phyloP scores from a whole-genome alignment of 2,797 vertebrate species.

The Poecilia picta region DNA sequence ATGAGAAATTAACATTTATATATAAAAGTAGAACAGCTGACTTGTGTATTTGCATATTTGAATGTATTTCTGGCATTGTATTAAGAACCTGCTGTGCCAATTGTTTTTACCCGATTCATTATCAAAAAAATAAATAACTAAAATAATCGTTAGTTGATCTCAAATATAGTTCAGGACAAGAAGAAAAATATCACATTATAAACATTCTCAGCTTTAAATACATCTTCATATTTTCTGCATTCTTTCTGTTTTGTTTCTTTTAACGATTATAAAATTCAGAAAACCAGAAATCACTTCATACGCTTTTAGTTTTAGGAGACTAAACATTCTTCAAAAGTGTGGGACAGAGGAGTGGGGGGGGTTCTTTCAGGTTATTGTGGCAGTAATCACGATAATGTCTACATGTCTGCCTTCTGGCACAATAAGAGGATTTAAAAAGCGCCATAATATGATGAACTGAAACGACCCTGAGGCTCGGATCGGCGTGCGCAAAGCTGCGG shows the following conservation, averaged over 20 bases:
- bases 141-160: not conserved
- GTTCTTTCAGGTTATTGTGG: conserved; percentile 17
- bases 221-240: conserved; percentile 18
- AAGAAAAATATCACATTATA: not conserved
- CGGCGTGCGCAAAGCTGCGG: not conserved
- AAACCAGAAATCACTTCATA: not conserved
- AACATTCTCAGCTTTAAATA: conserved; percentile 13
- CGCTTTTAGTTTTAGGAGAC: not conserved
- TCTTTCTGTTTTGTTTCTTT: conserved; percentile 20
- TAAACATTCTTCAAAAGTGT: conserved; percentile 15
- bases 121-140: not conserved
- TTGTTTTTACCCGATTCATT: not conserved
- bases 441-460: conserved; percentile 44
- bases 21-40: not conserved
- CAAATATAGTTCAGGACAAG: not conserved
- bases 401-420: conserved; percentile 48
- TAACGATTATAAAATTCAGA: conserved; percentile 45
- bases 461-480: conserved; percentile 31
- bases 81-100: not conserved
- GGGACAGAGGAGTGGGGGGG: not conserved
- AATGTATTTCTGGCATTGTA: not conserved
- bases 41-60: not conserved
- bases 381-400: conserved; percentile 65
- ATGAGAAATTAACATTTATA: not conserved
- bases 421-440: conserved; percentile 68